These are phyloP conservation scores for Dallia pectoralis DNA, from an alignment of 2,797 vertebrate genomes.

Conservation along the genomic window DNA sequence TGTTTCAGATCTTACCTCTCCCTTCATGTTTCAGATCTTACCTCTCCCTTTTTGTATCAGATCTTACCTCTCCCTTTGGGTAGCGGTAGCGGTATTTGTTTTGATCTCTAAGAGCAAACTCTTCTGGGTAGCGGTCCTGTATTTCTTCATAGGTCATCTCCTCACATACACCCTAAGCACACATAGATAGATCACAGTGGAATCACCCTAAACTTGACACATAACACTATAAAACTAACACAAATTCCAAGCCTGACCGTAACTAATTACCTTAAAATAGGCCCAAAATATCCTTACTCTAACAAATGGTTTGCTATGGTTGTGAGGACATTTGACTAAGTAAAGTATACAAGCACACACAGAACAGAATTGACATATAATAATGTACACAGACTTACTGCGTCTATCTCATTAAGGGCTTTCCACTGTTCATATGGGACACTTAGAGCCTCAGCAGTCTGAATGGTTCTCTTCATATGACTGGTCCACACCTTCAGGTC, in stretches of 20 bases:
- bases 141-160: slow-evolving; percentile 92
- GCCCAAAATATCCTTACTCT: too few relatives aligned
- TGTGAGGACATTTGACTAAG: too few relatives aligned
- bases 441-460: slow-evolving; percentile 84
- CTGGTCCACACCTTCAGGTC: slow-evolving; percentile 93
- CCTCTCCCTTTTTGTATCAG: too few relatives aligned
- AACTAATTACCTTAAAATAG: too few relatives aligned
- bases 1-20: too few relatives aligned
- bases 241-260: too few relatives aligned
- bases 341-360: neutral
- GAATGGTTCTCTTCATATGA: slow-evolving; percentile 90
- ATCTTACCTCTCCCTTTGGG: slow-evolving; percentile 89
- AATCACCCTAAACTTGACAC: too few relatives aligned
- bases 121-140: slow-evolving; percentile 82
- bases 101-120: slow-evolving; percentile 89
- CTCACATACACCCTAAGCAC: slow-evolving; percentile 83
- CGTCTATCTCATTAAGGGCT: slow-evolving; percentile 89
- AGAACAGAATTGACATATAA: too few relatives aligned
- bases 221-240: too few relatives aligned
- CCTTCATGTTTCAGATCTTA: too few relatives aligned
- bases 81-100: slow-evolving; percentile 93
- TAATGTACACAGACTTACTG: slow-evolving; percentile 79
- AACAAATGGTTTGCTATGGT: too few relatives aligned
- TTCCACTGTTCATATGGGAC: slow-evolving; percentile 91
- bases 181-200: neutral